Percentiles rank a stretch among this genome's conserved stretches.
Evolutionary conservation across 2,888 invertebrate genomes (phyloP).

Genomic region (Cistogaster globosa): DNA sequence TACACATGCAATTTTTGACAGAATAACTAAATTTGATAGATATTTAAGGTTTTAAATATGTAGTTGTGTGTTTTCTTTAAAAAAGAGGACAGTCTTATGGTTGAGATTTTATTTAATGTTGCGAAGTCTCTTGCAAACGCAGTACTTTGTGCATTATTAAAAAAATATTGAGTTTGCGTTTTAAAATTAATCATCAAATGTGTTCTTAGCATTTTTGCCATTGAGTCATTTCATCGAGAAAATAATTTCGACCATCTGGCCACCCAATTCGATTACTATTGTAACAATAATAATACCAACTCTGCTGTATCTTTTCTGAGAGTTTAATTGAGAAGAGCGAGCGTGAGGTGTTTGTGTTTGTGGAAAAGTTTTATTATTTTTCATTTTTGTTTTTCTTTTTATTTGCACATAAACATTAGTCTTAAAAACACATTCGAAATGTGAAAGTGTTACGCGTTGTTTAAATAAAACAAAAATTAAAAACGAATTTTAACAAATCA

Average conservation of each 20-base stretch:
- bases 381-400: constrained; percentile 26
- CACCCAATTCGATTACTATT: constrained; percentile 20
- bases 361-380: constrained; percentile 27
- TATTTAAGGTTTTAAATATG: too few relatives aligned
- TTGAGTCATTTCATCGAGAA: too few relatives aligned
- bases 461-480: constrained; percentile 2
- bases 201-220: too few relatives aligned
- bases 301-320: constrained; percentile 9
- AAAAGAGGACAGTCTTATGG: too few relatives aligned
- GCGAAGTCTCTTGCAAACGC: too few relatives aligned
- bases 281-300: constrained; percentile 17
- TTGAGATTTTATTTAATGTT: too few relatives aligned
- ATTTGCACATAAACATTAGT: constrained; percentile 58
- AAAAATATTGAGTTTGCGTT: too few relatives aligned
- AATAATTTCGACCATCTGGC: neutral
- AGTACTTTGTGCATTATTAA: too few relatives aligned
- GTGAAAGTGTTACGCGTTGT: constrained; percentile 59
- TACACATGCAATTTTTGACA: too few relatives aligned
- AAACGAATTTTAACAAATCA: constrained; percentile 36
- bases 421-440: constrained; percentile 66
- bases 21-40: too few relatives aligned
- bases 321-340: constrained; percentile 28
- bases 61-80: too few relatives aligned
- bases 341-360: constrained; percentile 22
- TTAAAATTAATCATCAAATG: too few relatives aligned